A percentile compares a stretch with the other conserved stretches of the same genome.
Conservation (phyloP, 2,113 vertebrate species). For the Clarias batrachus region DNA sequence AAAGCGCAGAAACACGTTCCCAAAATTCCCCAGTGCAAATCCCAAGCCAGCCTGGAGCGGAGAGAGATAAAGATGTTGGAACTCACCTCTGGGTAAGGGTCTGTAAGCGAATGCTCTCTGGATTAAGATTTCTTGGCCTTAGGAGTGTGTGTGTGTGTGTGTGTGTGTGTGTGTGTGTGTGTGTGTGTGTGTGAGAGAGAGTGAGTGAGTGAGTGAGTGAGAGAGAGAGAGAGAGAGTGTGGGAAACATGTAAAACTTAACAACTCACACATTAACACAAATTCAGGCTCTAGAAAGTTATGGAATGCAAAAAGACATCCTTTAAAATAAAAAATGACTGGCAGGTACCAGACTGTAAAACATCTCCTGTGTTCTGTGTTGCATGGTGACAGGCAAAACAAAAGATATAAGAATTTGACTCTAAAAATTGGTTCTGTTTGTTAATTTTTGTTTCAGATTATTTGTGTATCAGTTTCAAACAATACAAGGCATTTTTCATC, state of each 20-base stretch:
- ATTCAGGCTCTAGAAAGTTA: too few species aligned
- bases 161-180: too few species aligned
- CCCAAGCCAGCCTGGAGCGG: not conserved
- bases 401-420: not conserved
- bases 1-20: not conserved
- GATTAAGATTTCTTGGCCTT: constrained; percentile 20
- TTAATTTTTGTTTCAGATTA: not conserved
- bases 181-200: too few species aligned
- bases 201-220: too few species aligned
- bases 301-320: not conserved
- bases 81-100: constrained; percentile 56
- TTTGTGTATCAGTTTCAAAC: not conserved
- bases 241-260: too few species aligned
- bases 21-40: not conserved
- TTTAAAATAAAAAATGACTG: not conserved
- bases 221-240: too few species aligned
- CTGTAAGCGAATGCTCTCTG: constrained; percentile 45
- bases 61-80: not conserved
- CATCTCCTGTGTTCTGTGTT: not conserved
- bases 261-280: too few species aligned
- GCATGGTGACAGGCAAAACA: not conserved
- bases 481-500: too few species aligned
- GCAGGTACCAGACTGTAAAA: not conserved
- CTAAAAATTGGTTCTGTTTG: not conserved
- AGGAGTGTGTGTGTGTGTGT: not conserved